These are phyloP conservation scores for Drepanosiphum platanoidis DNA, from an alignment of 2,888 invertebrate genomes.

Conservation along the genomic window DNA sequence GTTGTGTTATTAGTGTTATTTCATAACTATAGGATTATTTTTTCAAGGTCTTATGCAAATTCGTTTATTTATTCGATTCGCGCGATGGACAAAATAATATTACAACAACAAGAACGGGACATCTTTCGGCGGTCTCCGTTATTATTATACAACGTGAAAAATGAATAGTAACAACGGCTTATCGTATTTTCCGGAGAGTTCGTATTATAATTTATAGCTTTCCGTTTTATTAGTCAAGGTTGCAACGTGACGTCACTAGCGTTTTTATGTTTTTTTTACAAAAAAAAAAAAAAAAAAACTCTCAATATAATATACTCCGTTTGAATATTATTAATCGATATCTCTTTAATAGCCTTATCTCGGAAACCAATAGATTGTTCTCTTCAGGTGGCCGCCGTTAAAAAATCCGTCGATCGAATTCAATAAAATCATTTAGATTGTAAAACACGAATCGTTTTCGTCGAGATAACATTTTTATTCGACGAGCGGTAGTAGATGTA, in stretches of 20 bases:
- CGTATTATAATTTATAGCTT: conserved; percentile 29
- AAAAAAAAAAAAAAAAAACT: too few relatives aligned
- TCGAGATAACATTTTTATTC: background rate
- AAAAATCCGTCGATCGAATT: background rate
- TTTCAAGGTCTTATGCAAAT: background rate
- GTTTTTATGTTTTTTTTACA: background rate
- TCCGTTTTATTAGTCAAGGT: conserved; percentile 23
- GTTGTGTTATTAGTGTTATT: background rate
- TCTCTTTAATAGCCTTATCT: background rate
- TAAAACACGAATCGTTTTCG: background rate
- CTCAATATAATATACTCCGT: too few relatives aligned
- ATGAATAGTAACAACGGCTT: background rate
- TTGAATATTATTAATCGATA: background rate
- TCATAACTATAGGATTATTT: too few relatives aligned
- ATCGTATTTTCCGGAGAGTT: conserved; percentile 14
- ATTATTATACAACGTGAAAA: background rate
- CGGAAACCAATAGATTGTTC: background rate
- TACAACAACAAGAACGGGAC: background rate
- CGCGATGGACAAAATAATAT: too few relatives aligned
- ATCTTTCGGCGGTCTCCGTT: background rate
- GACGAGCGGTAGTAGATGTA: too few relatives aligned
- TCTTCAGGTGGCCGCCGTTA: background rate
- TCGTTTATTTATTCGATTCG: background rate
- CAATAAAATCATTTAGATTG: background rate
- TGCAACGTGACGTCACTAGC: conserved; percentile 12